phyloP scores from a whole-genome alignment of 53 echinoderm and acorn worm species.

The Henricia sp. region DNA sequence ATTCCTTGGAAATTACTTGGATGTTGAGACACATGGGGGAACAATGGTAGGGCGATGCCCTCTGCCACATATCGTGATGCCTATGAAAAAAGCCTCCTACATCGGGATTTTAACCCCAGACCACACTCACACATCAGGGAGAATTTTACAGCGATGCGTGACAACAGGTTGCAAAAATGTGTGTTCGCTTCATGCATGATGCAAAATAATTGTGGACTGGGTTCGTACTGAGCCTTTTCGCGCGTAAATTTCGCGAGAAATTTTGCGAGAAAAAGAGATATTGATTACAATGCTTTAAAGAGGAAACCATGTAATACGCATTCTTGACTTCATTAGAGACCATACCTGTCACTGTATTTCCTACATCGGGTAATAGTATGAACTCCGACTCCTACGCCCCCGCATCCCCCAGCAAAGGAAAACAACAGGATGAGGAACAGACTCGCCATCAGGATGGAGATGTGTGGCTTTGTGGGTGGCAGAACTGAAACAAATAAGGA shows the following conservation, averaged over 20 bases:
- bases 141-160: no score
- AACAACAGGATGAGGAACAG: background rate
- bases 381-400: background rate
- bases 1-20: background rate
- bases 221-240: background rate
- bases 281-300: background rate
- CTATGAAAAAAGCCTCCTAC: background rate
- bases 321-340: background rate
- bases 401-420: conserved; percentile 5
- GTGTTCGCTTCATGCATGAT: background rate
- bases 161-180: background rate
- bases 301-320: background rate
- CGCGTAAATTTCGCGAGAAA: background rate
- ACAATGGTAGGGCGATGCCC: background rate
- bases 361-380: conserved; percentile 16
- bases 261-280: background rate
- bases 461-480: no score
- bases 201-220: background rate
- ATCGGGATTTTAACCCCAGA: no score
- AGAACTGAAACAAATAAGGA: no score
- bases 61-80: no score
- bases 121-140: no score
- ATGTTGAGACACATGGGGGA: background rate
- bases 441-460: conserved; percentile 4
- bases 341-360: conserved; percentile 12